phyloP scores from a whole-genome alignment of 2,113 vertebrate species.

The western clawed frog (Xenopus tropicalis) region DNA sequence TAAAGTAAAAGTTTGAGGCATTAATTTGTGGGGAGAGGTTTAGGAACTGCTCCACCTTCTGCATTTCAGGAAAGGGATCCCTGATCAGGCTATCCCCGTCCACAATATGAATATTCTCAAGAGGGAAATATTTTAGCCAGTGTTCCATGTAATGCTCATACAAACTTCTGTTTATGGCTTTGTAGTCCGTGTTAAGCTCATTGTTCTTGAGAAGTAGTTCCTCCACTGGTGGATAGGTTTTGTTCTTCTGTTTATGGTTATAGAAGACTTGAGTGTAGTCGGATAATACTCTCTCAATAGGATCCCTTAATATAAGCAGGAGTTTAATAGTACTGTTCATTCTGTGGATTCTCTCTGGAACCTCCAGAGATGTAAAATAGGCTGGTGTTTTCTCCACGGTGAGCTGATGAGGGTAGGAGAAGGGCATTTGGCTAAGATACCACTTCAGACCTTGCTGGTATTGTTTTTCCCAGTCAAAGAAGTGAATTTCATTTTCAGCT shows the following conservation, averaged over 20 bases:
- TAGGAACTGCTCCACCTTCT: conserved; percentile 86
- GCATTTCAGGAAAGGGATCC: conserved; percentile 89
- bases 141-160: conserved; percentile 87
- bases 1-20: conserved; percentile 94
- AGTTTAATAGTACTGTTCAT: conserved; percentile 81
- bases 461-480: conserved; percentile 95
- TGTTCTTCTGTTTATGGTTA: conserved; percentile 92
- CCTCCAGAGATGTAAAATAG: conserved; percentile 89
- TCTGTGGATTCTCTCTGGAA: conserved; percentile 79
- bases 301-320: conserved; percentile 91
- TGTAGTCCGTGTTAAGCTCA: conserved; percentile 86
- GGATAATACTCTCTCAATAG: conserved; percentile 87
- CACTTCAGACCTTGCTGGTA: conserved; percentile 83
- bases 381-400: conserved; percentile 97
- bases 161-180: conserved; percentile 93
- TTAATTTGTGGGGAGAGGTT: conserved; percentile 84
- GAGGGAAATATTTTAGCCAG: conserved; percentile 87
- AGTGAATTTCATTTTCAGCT: conserved; percentile 93
- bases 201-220: conserved; percentile 79
- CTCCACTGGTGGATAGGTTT: conserved; percentile 83
- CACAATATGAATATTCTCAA: conserved; percentile 81
- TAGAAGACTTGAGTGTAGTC: conserved; percentile 96
- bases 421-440: conserved; percentile 93
- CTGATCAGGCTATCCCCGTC: conserved; percentile 89
- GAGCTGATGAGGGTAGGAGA: conserved; percentile 76